Evolutionary conservation across 2,888 invertebrate species (phyloP).

Genomic region (Deroplatys truncata): DNA sequence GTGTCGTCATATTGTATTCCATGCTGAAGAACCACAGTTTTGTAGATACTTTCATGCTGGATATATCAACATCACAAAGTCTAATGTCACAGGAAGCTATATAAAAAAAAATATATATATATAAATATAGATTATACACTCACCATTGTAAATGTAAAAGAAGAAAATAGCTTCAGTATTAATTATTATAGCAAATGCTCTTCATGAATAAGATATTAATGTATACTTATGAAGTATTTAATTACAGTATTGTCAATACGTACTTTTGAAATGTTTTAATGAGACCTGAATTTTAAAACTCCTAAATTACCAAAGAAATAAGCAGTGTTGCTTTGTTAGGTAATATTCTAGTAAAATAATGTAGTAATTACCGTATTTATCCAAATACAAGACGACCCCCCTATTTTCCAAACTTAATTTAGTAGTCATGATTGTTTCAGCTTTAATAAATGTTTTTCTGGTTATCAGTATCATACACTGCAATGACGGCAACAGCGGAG

Average conservation of each 20-base stretch:
- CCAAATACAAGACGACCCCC: too few relatives aligned
- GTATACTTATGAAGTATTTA: constrained; percentile 16
- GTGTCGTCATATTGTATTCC: too few relatives aligned
- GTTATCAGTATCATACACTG: too few relatives aligned
- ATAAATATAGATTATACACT: background rate
- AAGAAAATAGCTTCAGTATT: constrained; percentile 14
- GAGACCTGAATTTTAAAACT: background rate
- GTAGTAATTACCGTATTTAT: background rate
- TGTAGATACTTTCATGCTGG: background rate
- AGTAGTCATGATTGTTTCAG: too few relatives aligned
- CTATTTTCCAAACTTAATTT: too few relatives aligned
- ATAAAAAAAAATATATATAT: background rate
- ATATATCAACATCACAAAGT: background rate
- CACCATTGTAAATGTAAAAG: constrained; percentile 15
- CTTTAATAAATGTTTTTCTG: too few relatives aligned
- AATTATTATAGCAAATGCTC: background rate
- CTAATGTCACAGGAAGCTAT: background rate
- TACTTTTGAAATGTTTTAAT: background rate
- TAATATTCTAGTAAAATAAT: background rate
- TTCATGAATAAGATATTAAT: constrained; percentile 7
- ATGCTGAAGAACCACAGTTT: background rate
- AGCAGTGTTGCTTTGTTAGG: too few relatives aligned
- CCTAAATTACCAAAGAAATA: background rate
- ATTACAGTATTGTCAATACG: background rate
- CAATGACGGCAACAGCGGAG: too few relatives aligned